Percentiles rank a stretch among this genome's conserved stretches.
Evolutionary conservation across 2,113 vertebrate species (phyloP).

Genomic region (Neotragus pygmaeus): DNA sequence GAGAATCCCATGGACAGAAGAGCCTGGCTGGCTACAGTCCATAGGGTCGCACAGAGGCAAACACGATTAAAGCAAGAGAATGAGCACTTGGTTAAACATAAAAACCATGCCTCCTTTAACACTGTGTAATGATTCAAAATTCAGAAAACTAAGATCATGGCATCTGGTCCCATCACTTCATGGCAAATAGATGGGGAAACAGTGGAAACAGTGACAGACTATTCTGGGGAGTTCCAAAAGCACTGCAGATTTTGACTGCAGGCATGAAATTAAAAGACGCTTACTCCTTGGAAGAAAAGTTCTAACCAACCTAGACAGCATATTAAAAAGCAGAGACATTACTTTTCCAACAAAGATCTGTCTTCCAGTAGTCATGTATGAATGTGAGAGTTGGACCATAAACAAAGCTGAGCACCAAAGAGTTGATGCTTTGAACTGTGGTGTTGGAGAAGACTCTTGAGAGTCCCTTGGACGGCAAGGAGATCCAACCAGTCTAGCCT

Average conservation of each 20-base stretch:
- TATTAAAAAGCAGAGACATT: background rate
- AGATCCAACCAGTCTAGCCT: background rate
- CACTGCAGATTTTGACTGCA: background rate
- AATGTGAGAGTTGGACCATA: background rate
- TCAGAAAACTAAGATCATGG: background rate
- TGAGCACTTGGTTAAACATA: background rate
- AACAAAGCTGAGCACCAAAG: background rate
- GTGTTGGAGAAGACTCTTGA: background rate
- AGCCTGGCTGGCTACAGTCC: background rate
- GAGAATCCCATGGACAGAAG: background rate
- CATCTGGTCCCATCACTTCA: background rate
- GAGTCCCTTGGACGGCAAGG: background rate
- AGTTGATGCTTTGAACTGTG: background rate
- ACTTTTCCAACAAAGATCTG: background rate
- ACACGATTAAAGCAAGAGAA: background rate
- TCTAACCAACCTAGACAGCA: background rate
- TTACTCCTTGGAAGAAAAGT: background rate
- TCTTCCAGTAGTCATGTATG: background rate
- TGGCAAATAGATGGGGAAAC: background rate
- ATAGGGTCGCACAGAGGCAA: background rate
- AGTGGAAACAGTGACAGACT: background rate
- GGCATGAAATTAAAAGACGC: background rate
- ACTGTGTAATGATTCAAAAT: background rate
- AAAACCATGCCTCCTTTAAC: background rate
- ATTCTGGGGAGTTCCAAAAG: background rate